Conservation (phyloP, 2,888 invertebrate genomes). For the Ecdyonurus torrentis region DNA sequence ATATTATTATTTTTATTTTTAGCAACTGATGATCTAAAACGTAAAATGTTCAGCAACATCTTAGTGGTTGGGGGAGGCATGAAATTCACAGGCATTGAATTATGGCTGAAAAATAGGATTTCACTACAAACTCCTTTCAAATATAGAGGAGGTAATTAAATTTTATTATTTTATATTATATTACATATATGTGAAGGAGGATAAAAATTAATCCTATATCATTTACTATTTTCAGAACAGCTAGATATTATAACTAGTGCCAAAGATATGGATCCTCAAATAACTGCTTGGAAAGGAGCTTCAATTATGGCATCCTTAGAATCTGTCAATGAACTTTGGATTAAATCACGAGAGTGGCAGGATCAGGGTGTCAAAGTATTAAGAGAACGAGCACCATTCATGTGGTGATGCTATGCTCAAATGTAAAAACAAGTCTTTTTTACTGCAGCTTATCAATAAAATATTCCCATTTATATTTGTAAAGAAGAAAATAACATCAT, state of each 20-base stretch:
- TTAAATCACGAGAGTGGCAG: conserved; percentile 69
- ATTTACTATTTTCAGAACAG: conserved; percentile 43
- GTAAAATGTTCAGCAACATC: conserved; percentile 88
- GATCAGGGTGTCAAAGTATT: conserved; percentile 68
- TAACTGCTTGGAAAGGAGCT: conserved; percentile 89
- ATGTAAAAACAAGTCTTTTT: no score
- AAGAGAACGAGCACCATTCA: conserved; percentile 82
- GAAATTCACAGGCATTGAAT: conserved; percentile 66
- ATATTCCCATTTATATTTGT: no score
- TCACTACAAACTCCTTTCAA: conserved; percentile 66
- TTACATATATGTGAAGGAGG: no score
- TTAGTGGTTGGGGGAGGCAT: conserved; percentile 84
- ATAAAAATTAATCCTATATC: no score
- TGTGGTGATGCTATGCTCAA: no score
- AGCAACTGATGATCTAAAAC: conserved; percentile 72
- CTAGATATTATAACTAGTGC: conserved; percentile 79
- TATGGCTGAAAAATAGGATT: conserved; percentile 78
- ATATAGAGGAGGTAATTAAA: conserved; percentile 48
- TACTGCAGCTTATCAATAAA: no score
- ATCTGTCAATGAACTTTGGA: conserved; percentile 87
- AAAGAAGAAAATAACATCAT: no score
- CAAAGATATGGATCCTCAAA: conserved; percentile 81
- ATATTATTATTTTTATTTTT: conserved; percentile 16
- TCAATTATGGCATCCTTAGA: conserved; percentile 85
- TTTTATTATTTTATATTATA: no score